Conservation (phyloP, 2,113 vertebrate genomes). For the Oryctolagus cuniculus region DNA sequence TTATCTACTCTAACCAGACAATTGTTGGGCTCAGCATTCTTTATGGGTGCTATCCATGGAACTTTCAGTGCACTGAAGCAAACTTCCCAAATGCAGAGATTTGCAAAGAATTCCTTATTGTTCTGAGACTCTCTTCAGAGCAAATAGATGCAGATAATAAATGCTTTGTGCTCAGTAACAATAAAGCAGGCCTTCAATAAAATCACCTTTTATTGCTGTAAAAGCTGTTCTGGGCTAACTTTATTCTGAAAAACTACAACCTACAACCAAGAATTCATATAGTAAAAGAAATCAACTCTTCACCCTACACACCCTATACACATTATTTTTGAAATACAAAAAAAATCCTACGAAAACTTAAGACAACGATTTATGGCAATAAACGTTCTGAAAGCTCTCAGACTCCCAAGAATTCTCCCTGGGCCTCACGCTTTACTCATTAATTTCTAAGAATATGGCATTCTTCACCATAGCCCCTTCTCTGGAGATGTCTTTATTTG, state of each 20-base stretch:
- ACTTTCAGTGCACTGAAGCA: background rate
- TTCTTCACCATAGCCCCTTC: background rate
- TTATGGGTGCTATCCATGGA: background rate
- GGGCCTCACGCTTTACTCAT: constrained; percentile 24
- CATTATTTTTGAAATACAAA: constrained; percentile 61
- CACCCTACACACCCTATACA: background rate
- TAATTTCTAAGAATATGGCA: constrained; percentile 51
- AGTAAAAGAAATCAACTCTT: constrained; percentile 38
- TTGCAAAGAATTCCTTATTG: constrained; percentile 62
- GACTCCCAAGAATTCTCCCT: constrained; percentile 37
- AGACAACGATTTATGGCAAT: constrained; percentile 32
- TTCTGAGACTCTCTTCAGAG: constrained; percentile 61
- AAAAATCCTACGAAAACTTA: constrained; percentile 23
- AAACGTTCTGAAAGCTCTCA: constrained; percentile 22
- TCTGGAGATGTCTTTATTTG: constrained; percentile 43
- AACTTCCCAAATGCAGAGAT: constrained; percentile 64
- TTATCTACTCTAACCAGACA: background rate
- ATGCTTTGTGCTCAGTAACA: constrained; percentile 62
- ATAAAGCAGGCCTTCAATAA: constrained; percentile 79
- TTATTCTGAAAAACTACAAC: constrained; percentile 55
- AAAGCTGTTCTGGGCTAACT: constrained; percentile 66
- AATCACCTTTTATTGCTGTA: constrained; percentile 67
- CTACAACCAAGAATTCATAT: constrained; percentile 60
- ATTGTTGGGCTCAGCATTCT: background rate
- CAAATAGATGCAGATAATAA: constrained; percentile 75